Percentiles rank a stretch among this genome's conserved stretches.
phyloP scores from a whole-genome alignment of 1,140 invertebrate genomes.

The Schmidtea mediterranea region DNA sequence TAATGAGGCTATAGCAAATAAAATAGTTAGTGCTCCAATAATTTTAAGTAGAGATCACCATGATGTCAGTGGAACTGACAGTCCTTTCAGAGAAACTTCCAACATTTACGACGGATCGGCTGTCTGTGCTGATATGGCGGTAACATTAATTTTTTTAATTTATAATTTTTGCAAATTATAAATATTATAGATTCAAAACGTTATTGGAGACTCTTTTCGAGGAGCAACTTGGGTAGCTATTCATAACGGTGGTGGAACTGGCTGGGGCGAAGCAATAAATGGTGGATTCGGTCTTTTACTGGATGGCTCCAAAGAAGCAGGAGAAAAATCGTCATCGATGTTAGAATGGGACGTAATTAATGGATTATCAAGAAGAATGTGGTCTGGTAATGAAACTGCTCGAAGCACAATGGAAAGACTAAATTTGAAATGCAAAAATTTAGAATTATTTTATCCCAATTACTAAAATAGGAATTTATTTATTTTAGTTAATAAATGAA shows the following conservation, averaged over 20 bases:
- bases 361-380: slow-evolving; percentile 29
- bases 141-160: slow-evolving; percentile 12
- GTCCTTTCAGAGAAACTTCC: slow-evolving; percentile 39
- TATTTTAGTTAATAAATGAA: too few relatives aligned
- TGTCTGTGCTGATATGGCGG: slow-evolving; percentile 41
- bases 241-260: slow-evolving; percentile 42
- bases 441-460: background rate
- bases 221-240: slow-evolving; percentile 42
- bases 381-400: slow-evolving; percentile 15
- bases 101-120: slow-evolving; percentile 40
- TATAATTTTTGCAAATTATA: too few relatives aligned
- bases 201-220: slow-evolving; percentile 37
- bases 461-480: background rate
- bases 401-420: background rate
- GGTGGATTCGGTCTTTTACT: slow-evolving; percentile 40
- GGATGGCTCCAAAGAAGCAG: slow-evolving; percentile 34
- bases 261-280: slow-evolving; percentile 43
- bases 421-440: background rate
- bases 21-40: slow-evolving; percentile 32
- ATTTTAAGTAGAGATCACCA: slow-evolving; percentile 41
- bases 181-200: slow-evolving; percentile 31
- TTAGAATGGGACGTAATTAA: slow-evolving; percentile 41
- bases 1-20: slow-evolving; percentile 32
- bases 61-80: slow-evolving; percentile 42
- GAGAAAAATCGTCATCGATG: slow-evolving; percentile 28